phyloP scores from a whole-genome alignment of 2,113 vertebrate genomes.

The Hemichromis elongatus region DNA sequence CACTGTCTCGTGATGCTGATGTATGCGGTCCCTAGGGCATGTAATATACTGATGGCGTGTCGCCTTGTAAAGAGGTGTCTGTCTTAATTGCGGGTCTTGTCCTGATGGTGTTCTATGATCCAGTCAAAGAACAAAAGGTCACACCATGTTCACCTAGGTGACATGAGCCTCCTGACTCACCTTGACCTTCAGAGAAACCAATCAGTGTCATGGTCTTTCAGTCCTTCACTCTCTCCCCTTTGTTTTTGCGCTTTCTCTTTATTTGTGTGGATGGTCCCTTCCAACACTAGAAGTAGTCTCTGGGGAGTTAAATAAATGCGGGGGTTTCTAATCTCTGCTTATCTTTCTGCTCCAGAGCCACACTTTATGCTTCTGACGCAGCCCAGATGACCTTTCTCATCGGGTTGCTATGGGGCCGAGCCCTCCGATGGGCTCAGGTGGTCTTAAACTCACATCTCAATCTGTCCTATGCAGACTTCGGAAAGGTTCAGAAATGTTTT shows the following conservation, averaged over 20 bases:
- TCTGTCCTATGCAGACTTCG: neutral
- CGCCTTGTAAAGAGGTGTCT: neutral
- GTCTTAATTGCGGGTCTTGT: neutral
- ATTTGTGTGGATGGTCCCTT: no score
- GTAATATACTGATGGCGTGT: neutral
- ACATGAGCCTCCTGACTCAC: neutral
- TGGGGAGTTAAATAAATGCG: no score
- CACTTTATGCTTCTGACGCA: no score
- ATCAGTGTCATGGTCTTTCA: neutral
- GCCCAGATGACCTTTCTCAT: no score
- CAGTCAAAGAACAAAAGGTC: neutral
- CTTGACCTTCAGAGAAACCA: neutral
- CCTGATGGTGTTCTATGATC: neutral
- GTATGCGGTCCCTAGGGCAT: neutral
- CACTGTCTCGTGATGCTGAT: neutral
- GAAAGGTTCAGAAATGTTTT: neutral
- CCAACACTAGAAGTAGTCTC: no score
- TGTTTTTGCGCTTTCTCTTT: no score
- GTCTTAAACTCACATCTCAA: neutral
- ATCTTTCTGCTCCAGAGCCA: no score
- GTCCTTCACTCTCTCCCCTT: no score
- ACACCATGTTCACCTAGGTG: neutral
- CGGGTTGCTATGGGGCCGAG: neutral
- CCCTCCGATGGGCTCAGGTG: neutral
- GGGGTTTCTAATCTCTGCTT: no score